Conservation (phyloP, 2,888 invertebrate genomes). For the Macaria liturata region DNA sequence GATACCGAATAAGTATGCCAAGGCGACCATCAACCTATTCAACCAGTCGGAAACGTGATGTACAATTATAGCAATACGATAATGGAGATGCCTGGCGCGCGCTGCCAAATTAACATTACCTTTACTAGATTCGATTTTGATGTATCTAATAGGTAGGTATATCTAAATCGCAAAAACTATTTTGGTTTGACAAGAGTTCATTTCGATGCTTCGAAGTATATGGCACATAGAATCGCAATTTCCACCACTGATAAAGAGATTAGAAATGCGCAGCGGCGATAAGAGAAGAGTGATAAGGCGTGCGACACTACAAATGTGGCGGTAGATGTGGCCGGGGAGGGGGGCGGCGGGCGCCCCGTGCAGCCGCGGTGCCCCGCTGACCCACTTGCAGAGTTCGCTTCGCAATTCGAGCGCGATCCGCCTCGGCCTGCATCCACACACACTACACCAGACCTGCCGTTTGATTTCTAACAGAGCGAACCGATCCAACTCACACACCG, state of each 20-base stretch:
- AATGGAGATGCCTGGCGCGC: constrained; percentile 47
- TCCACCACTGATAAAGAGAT: constrained; percentile 22
- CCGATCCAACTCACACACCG: constrained; percentile 11
- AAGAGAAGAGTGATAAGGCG: constrained; percentile 2
- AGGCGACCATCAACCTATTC: constrained; percentile 61
- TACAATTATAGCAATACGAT: constrained; percentile 64
- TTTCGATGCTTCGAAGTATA: too few relatives aligned
- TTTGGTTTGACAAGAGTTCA: too few relatives aligned
- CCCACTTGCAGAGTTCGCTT: constrained; percentile 74
- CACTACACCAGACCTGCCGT: constrained; percentile 16
- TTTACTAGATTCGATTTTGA: constrained; percentile 13
- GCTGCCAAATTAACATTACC: constrained; percentile 51
- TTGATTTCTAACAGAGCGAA: constrained; percentile 31
- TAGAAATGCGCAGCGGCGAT: constrained; percentile 18
- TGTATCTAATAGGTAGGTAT: neutral
- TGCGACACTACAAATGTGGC: neutral
- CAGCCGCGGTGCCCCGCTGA: constrained; percentile 72
- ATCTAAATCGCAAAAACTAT: neutral
- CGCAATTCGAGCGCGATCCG: constrained; percentile 77
- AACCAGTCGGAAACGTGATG: constrained; percentile 70
- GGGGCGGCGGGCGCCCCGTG: constrained; percentile 48
- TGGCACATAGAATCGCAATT: constrained; percentile 16
- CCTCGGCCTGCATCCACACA: constrained; percentile 47
- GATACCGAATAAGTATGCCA: constrained; percentile 71
- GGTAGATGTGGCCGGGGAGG: neutral